Conservation (phyloP, 2,113 vertebrate species). For the Bubalus kerabau region DNA sequence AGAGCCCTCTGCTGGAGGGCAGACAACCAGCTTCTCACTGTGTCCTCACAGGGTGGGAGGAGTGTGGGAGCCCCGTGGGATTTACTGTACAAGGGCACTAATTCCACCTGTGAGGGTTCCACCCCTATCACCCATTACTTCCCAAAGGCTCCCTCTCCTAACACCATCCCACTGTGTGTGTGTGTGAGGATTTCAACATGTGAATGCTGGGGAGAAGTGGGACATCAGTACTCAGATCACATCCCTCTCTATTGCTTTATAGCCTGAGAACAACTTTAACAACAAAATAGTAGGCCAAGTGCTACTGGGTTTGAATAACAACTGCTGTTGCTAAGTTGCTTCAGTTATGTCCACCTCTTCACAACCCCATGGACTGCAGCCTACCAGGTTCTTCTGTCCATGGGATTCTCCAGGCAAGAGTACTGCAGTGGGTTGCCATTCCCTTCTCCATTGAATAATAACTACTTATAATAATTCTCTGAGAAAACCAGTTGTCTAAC, state of each 20-base stretch:
- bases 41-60: no score
- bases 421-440: no score
- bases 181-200: not conserved
- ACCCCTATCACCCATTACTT: not conserved
- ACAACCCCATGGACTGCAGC: no score
- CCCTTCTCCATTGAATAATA: no score
- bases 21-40: not conserved
- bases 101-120: not conserved
- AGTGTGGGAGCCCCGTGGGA: not conserved
- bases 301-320: not conserved
- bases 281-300: not conserved
- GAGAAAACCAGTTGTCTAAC: not conserved
- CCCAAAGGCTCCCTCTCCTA: not conserved
- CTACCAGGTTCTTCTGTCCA: no score
- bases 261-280: not conserved
- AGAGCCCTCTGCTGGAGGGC: not conserved
- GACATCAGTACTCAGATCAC: not conserved
- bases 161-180: not conserved
- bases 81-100: not conserved
- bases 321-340: no score
- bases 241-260: no score
- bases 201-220: not conserved
- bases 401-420: no score
- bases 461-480: not conserved
- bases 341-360: no score